Evolutionary conservation across 2,797 vertebrate genomes (phyloP), one percentile per base, ranked within the genome.

Genomic region (Sebastes matsubarae): DNA sequence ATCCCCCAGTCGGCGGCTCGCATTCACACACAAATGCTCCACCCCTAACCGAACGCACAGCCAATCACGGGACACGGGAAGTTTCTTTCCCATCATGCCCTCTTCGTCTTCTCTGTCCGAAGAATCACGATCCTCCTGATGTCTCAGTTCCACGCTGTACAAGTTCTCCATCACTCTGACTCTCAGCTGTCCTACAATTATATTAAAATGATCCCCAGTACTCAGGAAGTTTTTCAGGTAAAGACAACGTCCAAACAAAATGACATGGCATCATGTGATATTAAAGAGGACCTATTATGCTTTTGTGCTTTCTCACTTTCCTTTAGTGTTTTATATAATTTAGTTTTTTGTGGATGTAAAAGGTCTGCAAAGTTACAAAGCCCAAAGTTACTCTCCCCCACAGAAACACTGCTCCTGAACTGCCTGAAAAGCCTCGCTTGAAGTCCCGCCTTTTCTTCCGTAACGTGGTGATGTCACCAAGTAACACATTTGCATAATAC

Each of bases 81-180:
- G 27, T 1, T n/a, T 89, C 71, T 89, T 85, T 68, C 85, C 89
- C 64, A 79, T 52, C 29, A 16, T 77, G n/a, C 75, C 91, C 18
- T 82, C 77, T 42, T 77, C 72, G 13, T 88, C 46, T 89, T 85
- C 72, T 61, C 74, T 34, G 16, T 60, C 79, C n/a, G n/a, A 54
- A 92, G 68, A 24, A 84, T 87, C 65, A 12, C 12, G 68, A n/a
- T 85, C 66, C 85, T 80, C 78, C 50, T 91, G 93, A 84, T 94
- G 96, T 80, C 85, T 93, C 61, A 97, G 88, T 20, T 92, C 93
- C 63, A 97, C 25, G 6, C 92, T 92, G 85, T 96, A 96, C 20
- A 92, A 11, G 0, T 71, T 83, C 27, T 91, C 85, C 80, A 94
- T 91, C 32, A 95, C 87, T 42, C 84, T 85, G 38, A 97, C 86